These are phyloP conservation scores for Trachelus stipa DNA, from an alignment of 2,888 invertebrate species.

Conservation along the genomic window DNA sequence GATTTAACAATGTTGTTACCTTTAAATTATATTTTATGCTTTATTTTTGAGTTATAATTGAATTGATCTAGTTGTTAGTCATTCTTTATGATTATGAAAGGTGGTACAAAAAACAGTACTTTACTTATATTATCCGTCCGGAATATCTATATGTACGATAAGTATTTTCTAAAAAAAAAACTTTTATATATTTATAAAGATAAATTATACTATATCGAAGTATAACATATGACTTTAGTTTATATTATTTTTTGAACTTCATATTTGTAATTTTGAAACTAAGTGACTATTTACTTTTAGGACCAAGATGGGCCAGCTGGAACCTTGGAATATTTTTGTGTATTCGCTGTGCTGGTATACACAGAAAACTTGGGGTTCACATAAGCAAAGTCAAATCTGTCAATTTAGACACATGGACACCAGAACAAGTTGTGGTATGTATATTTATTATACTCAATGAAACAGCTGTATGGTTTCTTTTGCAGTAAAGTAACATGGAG, in stretches of 20 bases:
- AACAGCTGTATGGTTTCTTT: neutral
- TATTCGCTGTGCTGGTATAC: slow-evolving; percentile 98
- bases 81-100: neutral
- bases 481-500: neutral
- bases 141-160: neutral
- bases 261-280: neutral
- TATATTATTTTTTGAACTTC: neutral
- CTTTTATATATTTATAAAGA: neutral
- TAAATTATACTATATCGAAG: neutral
- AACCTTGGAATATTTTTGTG: slow-evolving; percentile 98
- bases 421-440: slow-evolving; percentile 92
- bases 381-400: slow-evolving; percentile 99
- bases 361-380: slow-evolving; percentile 97
- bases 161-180: neutral
- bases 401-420: slow-evolving; percentile 97
- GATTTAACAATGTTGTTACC: neutral
- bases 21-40: neutral
- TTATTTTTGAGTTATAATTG: neutral
- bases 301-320: slow-evolving; percentile 99
- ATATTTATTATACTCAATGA: neutral
- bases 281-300: slow-evolving; percentile 67
- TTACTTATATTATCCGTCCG: neutral
- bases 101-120: neutral
- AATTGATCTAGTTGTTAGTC: neutral
- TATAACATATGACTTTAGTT: neutral